Percentiles rank a stretch among this genome's conserved stretches.
Conservation (phyloP, 2,113 vertebrate genomes). For the Oreochromis tanganicae region DNA sequence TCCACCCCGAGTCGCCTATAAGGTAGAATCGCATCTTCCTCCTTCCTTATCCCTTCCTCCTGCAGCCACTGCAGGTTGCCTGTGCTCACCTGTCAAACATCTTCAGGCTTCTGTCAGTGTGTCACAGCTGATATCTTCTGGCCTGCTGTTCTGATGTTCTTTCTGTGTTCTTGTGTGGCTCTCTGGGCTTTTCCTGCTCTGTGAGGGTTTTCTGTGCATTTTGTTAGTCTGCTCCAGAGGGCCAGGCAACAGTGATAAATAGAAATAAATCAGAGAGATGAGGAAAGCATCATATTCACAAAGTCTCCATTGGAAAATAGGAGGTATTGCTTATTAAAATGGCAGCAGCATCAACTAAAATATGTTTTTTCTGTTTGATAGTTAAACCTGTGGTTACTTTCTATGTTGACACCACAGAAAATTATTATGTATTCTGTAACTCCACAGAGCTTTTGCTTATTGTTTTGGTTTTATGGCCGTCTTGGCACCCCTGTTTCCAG, state of each 20-base stretch:
- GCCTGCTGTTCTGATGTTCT: slow-evolving; percentile 23
- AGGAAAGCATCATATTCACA: not conserved
- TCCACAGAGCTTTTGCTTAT: not conserved
- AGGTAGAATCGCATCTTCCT: slow-evolving; percentile 80
- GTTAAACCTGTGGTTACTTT: not conserved
- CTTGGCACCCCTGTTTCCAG: not conserved
- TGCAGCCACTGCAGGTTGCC: slow-evolving; percentile 18
- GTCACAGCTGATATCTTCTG: not conserved
- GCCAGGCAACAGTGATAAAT: not conserved
- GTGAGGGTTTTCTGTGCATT: not conserved
- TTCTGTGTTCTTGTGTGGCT: slow-evolving; percentile 3
- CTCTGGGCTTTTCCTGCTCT: not conserved
- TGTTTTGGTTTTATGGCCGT: not conserved
- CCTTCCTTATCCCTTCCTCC: not conserved
- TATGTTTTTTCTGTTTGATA: not conserved
- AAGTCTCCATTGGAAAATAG: not conserved
- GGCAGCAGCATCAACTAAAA: not conserved
- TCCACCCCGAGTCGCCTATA: slow-evolving; percentile 94
- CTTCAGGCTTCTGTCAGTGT: slow-evolving; percentile 47
- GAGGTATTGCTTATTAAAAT: not conserved
- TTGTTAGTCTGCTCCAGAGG: not conserved
- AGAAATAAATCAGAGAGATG: not conserved
- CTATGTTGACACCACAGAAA: not conserved
- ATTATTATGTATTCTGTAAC: not conserved
- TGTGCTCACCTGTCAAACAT: slow-evolving; percentile 23